phyloP scores from a whole-genome alignment of 2,888 invertebrate genomes.

The Limnephilus marmoratus region DNA sequence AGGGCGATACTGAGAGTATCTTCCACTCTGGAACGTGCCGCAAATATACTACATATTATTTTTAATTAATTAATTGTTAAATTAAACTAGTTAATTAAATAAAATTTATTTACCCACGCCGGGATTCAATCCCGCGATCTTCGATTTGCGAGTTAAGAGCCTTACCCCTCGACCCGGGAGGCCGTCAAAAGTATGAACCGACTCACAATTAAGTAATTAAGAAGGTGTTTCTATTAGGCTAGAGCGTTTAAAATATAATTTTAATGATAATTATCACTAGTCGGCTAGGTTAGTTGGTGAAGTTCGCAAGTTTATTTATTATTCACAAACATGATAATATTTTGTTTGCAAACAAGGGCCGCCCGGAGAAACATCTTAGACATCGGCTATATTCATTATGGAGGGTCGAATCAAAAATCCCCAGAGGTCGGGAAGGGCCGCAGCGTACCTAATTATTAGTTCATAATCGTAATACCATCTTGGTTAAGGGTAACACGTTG shows the following conservation, averaged over 20 bases:
- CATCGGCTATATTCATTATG: conserved; percentile 31
- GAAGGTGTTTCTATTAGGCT: neutral
- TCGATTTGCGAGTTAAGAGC: too few species aligned
- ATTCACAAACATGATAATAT: neutral
- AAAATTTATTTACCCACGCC: too few species aligned
- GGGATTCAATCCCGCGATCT: too few species aligned
- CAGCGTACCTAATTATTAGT: conserved; percentile 48
- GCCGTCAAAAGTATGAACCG: neutral
- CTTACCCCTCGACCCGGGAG: too few species aligned
- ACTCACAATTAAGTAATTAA: neutral
- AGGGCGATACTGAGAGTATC: too few species aligned
- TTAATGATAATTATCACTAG: neutral
- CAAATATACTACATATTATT: too few species aligned
- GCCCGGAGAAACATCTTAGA: conserved; percentile 21
- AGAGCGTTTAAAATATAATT: neutral
- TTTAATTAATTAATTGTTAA: too few species aligned
- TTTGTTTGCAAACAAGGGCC: neutral
- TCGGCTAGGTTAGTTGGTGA: neutral
- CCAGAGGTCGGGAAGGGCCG: conserved; percentile 43
- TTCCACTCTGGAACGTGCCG: too few species aligned
- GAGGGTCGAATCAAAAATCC: conserved; percentile 38
- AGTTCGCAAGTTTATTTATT: neutral
- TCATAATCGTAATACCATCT: conserved; percentile 50
- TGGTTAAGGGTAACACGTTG: conserved; percentile 37
- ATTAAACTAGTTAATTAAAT: too few species aligned